Evolutionary conservation across 1,140 invertebrate species (phyloP).

Genomic region (Grapholita molesta): DNA sequence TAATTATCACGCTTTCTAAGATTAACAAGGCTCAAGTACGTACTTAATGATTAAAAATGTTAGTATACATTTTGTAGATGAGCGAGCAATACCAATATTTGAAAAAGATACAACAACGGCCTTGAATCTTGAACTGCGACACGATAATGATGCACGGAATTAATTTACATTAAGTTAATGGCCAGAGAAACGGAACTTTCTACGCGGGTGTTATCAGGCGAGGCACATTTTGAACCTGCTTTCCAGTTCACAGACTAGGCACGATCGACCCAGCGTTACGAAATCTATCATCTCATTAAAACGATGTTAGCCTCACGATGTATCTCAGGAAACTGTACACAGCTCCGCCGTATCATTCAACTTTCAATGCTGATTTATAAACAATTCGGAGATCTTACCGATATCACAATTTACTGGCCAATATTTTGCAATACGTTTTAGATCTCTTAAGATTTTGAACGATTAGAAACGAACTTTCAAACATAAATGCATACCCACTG

Average conservation of each 20-base stretch:
- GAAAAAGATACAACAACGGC: slow-evolving; percentile 28
- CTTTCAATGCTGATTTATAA: slow-evolving; percentile 14
- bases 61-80: neutral
- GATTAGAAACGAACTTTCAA: slow-evolving; percentile 7
- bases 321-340: neutral
- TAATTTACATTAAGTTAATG: slow-evolving; percentile 49
- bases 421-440: neutral
- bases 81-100: neutral
- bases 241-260: slow-evolving; percentile 33
- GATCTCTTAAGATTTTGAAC: neutral
- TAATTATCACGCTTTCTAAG: neutral
- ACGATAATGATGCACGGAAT: slow-evolving; percentile 32
- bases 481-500: neutral
- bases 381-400: neutral
- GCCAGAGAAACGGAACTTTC: slow-evolving; percentile 52
- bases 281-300: slow-evolving; percentile 17
- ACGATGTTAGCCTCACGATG: slow-evolving; percentile 9
- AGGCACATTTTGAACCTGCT: slow-evolving; percentile 27
- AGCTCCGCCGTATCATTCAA: neutral
- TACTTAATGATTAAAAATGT: neutral
- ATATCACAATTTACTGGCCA: neutral
- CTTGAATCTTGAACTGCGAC: slow-evolving; percentile 51
- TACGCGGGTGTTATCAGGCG: slow-evolving; percentile 35
- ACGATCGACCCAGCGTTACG: slow-evolving; percentile 16
- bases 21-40: neutral